Evolutionary conservation across 1,140 invertebrate species (phyloP), one percentile per base, ranked within the genome.

Genomic region (Paralvinella palmiformis): DNA sequence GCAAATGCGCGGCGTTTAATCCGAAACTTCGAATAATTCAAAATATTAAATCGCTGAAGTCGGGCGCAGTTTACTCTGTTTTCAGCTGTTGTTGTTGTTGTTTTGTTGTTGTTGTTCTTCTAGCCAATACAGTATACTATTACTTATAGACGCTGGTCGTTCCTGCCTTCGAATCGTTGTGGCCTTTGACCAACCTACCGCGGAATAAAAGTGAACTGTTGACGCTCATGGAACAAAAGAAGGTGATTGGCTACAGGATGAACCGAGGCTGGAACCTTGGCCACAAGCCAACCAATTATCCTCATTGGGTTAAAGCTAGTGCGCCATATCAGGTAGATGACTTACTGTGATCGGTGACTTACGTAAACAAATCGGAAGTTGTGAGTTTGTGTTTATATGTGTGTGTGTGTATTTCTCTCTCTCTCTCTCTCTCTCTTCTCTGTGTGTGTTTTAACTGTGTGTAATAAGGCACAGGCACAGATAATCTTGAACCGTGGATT

Each of bases 141-240:
- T 6, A 20, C 10, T 60, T 33, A 60, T 22, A 67, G 50, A 10
- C 61, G 50, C 77, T 92, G 29, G 86, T 94, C 48, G 86, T 94
- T n/a, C 88, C 91, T 22, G 91, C 91, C 31, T 94, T 94, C 76
- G 91, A 94, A 79, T 91, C 89, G 1, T 88, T 91, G 72, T 83
- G 89, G 32, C 92, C 92, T 75, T 84, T 88, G 36, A 86, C 87
- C 44, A 83, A 83, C 10, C 88, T 91, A 73, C 91, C 91, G 0
- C 82, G 83, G 68, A 87, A 83, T 66, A 93, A 93, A 79, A 83
- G 84, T 0, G 87, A 91, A 65, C 76, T 94, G 1, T 65, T 92
- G 3, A 83, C 85, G 45, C 87, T 88, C 73, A 79, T 91, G 4
- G 85, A 88, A 71, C 84, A 84, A 62, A 86, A 22, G 6, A 60